Evolutionary conservation across 2,888 invertebrate species (phyloP).

Genomic region (Caenorhabditis becei): DNA sequence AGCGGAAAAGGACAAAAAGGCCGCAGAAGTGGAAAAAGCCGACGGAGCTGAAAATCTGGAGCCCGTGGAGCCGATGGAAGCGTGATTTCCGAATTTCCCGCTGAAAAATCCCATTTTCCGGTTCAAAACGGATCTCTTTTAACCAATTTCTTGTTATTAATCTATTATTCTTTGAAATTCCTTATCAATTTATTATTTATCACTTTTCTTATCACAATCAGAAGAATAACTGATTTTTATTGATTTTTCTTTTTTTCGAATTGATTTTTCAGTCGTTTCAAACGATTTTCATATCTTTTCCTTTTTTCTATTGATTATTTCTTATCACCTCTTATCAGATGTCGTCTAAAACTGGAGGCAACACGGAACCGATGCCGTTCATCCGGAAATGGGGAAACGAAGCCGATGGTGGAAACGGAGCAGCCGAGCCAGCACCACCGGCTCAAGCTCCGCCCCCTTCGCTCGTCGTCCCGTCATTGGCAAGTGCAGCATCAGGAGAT

Average conservation of each 20-base stretch:
- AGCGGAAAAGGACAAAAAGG: constrained; percentile 32
- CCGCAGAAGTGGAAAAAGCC: constrained; percentile 20
- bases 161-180: too few relatives aligned
- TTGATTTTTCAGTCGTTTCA: background rate
- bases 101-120: background rate
- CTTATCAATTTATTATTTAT: too few relatives aligned
- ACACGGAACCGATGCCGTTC: constrained; percentile 81
- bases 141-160: background rate
- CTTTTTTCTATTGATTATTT: too few relatives aligned
- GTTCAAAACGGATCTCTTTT: background rate
- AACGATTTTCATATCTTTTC: background rate
- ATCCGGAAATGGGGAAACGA: constrained; percentile 76
- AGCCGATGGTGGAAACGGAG: constrained; percentile 30
- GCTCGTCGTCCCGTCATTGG: constrained; percentile 26
- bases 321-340: constrained; percentile 35
- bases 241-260: constrained; percentile 1
- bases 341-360: constrained; percentile 73
- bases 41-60: constrained; percentile 45
- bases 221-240: background rate
- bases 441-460: constrained; percentile 16
- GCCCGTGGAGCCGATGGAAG: constrained; percentile 22
- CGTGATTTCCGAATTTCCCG: constrained; percentile 13
- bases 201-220: too few relatives aligned
- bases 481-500: constrained; percentile 15
- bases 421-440: background rate